Percentiles rank a stretch among this genome's conserved stretches.
Evolutionary conservation across 1,140 invertebrate species (phyloP).

Genomic region (Drosophila carrolli): DNA sequence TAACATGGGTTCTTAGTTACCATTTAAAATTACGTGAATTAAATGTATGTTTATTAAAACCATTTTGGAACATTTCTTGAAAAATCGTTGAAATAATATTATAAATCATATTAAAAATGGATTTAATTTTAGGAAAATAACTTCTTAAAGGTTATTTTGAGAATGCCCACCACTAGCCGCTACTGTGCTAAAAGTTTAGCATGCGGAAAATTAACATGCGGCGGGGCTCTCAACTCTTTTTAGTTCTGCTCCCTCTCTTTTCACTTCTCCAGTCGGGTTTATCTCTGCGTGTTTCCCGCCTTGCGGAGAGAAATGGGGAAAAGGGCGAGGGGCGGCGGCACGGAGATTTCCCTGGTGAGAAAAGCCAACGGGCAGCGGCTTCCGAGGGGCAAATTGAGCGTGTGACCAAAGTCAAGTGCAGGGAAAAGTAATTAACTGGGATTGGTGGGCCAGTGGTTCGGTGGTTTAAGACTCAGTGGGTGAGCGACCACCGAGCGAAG

Average conservation of each 20-base stretch:
- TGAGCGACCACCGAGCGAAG: conserved; percentile 40
- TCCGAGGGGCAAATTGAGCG: conserved; percentile 66
- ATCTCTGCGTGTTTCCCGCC: conserved; percentile 52
- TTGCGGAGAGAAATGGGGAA: conserved; percentile 28
- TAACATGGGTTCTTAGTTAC: too few relatives aligned
- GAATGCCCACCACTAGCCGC: conserved; percentile 48
- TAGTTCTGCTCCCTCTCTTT: conserved; percentile 12
- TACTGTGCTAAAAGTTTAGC: conserved; percentile 83
- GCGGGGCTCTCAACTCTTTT: conserved; percentile 45
- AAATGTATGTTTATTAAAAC: too few relatives aligned
- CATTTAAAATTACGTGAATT: too few relatives aligned
- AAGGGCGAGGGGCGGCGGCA: conserved; percentile 10
- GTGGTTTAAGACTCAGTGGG: conserved; percentile 48
- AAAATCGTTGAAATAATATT: too few relatives aligned
- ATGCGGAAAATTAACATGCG: conserved; percentile 83
- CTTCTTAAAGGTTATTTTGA: not conserved
- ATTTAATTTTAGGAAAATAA: too few relatives aligned
- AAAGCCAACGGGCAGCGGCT: conserved; percentile 71
- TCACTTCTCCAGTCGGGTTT: conserved; percentile 6
- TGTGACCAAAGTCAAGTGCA: conserved; percentile 83
- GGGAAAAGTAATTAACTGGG: conserved; percentile 82
- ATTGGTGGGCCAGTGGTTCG: conserved; percentile 56
- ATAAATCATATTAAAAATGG: too few relatives aligned
- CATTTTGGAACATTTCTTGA: too few relatives aligned
- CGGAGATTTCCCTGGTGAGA: conserved; percentile 81